Evolutionary conservation across 2,797 vertebrate species (phyloP).

Genomic region (Amphiprion clarkii): DNA sequence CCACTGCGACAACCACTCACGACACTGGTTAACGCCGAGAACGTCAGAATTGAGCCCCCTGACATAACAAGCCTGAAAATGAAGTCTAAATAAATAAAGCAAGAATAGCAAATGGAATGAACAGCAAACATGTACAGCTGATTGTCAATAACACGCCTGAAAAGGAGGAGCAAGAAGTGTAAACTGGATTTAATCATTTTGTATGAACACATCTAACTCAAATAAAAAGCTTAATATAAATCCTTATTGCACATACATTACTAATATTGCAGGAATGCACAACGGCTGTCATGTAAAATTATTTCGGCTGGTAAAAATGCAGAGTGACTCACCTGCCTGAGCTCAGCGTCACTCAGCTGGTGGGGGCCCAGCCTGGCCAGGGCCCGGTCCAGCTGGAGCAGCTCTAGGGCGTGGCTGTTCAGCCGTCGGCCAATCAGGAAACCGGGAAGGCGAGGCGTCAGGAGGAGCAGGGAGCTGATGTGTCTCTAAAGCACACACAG

Average conservation of each 20-base stretch:
- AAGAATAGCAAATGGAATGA: no score
- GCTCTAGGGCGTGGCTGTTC: conserved; percentile 85
- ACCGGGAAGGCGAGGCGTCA: conserved; percentile 88
- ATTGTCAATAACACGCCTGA: no score
- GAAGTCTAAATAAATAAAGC: background rate
- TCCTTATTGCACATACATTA: no score
- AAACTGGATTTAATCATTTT: no score
- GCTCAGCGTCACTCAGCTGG: conserved; percentile 88
- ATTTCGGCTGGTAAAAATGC: background rate
- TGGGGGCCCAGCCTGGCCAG: conserved; percentile 86
- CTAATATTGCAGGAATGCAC: no score
- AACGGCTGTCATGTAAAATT: no score
- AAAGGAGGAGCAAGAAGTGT: no score
- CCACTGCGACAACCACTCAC: conserved; percentile 92
- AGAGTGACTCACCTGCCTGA: conserved; percentile 84
- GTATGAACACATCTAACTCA: no score
- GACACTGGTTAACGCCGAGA: conserved; percentile 82
- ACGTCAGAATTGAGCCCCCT: conserved; percentile 88
- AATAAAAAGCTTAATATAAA: no score
- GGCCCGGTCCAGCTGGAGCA: conserved; percentile 90
- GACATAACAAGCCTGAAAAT: conserved; percentile 91
- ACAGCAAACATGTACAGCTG: background rate
- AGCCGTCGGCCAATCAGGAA: conserved; percentile 87
- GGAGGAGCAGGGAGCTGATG: conserved; percentile 90
- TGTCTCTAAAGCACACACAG: conserved; percentile 80